Base-by-base conservation (phyloP, 2,113 vertebrate genomes). In the Eurystomus gularis region DNA sequence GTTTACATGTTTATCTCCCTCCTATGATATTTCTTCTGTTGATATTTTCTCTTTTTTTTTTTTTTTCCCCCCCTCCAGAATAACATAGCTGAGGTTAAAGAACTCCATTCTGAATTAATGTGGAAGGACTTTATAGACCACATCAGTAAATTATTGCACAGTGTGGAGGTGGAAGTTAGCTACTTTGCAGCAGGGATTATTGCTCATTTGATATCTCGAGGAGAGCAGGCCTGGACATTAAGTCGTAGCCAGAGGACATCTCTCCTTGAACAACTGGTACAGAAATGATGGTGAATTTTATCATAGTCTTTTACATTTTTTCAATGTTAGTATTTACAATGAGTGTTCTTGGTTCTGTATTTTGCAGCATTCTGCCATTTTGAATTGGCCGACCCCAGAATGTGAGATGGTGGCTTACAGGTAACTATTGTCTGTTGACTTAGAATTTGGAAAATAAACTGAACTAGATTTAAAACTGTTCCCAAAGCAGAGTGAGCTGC, bases 381-480 rank as follows among this genome's bases (percentile, higher is more conserved):
- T 99, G 97, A 99, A 99, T 94, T 99, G 99, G 99, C 99, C 99
- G 18, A 98, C 99, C 8, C 99, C 99, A 13, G 99, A 99, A 49
- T 99, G 99, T 97, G 99, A 99, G 97, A 99, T 99, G 99, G 99
- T 99, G 94, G 99, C 99, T 49, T 99, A 99, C 98, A 99, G 99
- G 99, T 99, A 98, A 98, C 20, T 94, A 29, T 7, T 80, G 66
- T 33, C 23, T 77, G n/a, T n/a, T 86, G 16, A 62, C 61, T 48
- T 49, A 46, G 69, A 84, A 9, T 71, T 77, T 68, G 58, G 44
- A 84, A 93, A 93, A 73, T 60, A 65, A 61, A 61, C 12, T 76
- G 40, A 82, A n/a, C 7, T 79, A 57, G 31, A n/a, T 70, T 31
- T 66, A 73, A 76, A 92, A 73, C 52, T 89, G 37, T 52, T 70